Conservation (phyloP, 2,888 invertebrate genomes). For the Amphimallon solstitiale region DNA sequence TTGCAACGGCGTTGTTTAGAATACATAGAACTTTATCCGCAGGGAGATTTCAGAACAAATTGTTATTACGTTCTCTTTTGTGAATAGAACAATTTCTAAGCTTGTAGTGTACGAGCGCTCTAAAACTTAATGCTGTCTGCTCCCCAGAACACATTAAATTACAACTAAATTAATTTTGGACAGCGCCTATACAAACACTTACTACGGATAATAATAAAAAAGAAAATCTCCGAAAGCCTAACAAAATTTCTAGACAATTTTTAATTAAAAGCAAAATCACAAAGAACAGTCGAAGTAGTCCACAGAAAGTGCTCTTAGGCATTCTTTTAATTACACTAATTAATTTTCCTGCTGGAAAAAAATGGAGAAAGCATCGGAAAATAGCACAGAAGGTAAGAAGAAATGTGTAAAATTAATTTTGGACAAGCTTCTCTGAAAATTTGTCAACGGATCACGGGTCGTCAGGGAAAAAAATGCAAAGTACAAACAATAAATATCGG, state of each 20-base stretch:
- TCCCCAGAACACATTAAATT: slow-evolving; percentile 5
- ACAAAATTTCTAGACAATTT: slow-evolving; percentile 27
- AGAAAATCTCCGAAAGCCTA: slow-evolving; percentile 1
- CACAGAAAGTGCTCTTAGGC: slow-evolving; percentile 20
- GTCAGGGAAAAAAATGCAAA: not conserved
- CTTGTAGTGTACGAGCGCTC: not conserved
- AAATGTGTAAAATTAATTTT: slow-evolving; percentile 32
- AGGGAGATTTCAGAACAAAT: slow-evolving; percentile 35
- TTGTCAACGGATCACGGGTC: slow-evolving; percentile 17
- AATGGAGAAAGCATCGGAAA: not conserved
- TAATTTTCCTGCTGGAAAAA: slow-evolving; percentile 5
- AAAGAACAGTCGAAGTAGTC: slow-evolving; percentile 10
- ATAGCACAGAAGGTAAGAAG: slow-evolving; percentile 14
- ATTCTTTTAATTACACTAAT: slow-evolving; percentile 33
- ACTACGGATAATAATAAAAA: not conserved
- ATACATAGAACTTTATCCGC: slow-evolving; percentile 20
- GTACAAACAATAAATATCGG: slow-evolving; percentile 11
- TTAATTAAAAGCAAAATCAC: slow-evolving; percentile 31
- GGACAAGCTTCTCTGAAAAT: slow-evolving; percentile 1
- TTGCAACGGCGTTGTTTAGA: slow-evolving; percentile 36
- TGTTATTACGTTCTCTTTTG: slow-evolving; percentile 30
- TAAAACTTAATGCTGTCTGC: not conserved
- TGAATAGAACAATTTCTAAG: slow-evolving; percentile 18
- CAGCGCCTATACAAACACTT: not conserved
- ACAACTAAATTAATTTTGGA: slow-evolving; percentile 17